A percentile compares a stretch with the other conserved stretches of the same genome.
Evolutionary conservation across 37 sponge, comb jelly and placozoan species (phyloP).

Genomic region (Halichondria panicea): DNA sequence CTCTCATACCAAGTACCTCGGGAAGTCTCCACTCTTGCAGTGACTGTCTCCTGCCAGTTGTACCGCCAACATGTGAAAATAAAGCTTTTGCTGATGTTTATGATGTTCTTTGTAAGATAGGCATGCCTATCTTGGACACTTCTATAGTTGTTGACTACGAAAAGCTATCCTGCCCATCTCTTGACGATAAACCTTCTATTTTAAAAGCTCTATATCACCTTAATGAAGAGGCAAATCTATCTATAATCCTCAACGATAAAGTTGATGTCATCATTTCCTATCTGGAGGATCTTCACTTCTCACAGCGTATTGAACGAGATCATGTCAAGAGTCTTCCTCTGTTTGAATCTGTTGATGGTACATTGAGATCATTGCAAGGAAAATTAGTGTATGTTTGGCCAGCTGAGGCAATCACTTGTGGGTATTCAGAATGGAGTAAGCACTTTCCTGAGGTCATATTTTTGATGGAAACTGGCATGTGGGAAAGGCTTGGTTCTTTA

Average conservation of each 20-base stretch:
- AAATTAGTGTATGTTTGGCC: constrained; percentile 45
- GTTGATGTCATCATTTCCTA: constrained; percentile 28
- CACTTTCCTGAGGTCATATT: constrained; percentile 13
- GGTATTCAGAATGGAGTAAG: constrained; percentile 25
- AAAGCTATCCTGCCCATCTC: constrained; percentile 1
- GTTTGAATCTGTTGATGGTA: constrained; percentile 36
- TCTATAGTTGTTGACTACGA: constrained; percentile 1
- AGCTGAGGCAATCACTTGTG: neutral
- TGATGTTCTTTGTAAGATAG: neutral
- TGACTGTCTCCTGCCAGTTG: constrained; percentile 7
- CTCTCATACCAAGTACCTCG: constrained; percentile 30
- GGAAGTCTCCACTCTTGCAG: constrained; percentile 17
- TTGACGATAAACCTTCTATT: constrained; percentile 1
- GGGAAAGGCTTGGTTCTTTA: constrained; percentile 17
- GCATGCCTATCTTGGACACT: constrained; percentile 42
- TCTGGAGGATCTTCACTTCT: constrained; percentile 19
- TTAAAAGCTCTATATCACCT: constrained; percentile 18
- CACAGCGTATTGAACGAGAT: neutral
- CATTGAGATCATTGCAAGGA: constrained; percentile 5
- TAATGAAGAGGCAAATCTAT: neutral
- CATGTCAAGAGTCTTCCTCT: constrained; percentile 38
- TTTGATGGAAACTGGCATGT: constrained; percentile 14
- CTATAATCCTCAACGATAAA: neutral
- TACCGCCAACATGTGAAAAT: neutral
- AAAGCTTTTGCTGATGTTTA: neutral